Evolutionary conservation across 2,888 invertebrate species (phyloP).

Genomic region (Dryadula phaetusa): DNA sequence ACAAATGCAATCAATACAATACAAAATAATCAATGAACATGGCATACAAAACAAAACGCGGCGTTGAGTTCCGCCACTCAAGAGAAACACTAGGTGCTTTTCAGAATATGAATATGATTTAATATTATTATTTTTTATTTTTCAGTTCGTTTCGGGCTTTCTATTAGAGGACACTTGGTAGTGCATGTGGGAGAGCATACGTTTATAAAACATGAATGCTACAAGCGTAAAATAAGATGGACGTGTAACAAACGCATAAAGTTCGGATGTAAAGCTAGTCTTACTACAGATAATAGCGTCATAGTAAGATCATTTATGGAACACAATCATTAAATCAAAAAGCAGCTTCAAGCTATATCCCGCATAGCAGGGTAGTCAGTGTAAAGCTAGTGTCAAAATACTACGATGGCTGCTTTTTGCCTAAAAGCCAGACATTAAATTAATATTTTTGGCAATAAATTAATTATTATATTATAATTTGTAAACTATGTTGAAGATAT

Average conservation of each 20-base stretch:
- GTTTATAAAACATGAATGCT: conserved; percentile 76
- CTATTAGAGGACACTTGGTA: conserved; percentile 69
- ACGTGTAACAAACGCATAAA: conserved; percentile 70
- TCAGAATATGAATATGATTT: conserved; percentile 21
- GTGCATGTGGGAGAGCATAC: conserved; percentile 67
- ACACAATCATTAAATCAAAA: conserved; percentile 64
- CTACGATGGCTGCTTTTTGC: too few species aligned
- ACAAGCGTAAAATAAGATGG: conserved; percentile 73
- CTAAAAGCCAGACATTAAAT: too few species aligned
- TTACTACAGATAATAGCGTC: conserved; percentile 61
- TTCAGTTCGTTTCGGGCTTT: conserved; percentile 69
- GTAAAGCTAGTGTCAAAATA: too few species aligned
- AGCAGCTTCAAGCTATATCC: too few species aligned
- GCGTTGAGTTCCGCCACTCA: too few species aligned
- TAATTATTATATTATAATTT: too few species aligned
- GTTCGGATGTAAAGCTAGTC: conserved; percentile 67
- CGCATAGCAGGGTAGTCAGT: too few species aligned
- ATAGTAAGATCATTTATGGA: conserved; percentile 66
- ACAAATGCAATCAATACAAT: not conserved
- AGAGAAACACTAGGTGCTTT: too few species aligned
- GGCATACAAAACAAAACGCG: not conserved
- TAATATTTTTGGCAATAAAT: too few species aligned
- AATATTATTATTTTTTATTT: conserved; percentile 25
- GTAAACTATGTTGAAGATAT: too few species aligned
- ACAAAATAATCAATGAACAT: not conserved